Conservation (phyloP, 2,113 vertebrate genomes). For the Orycteropus afer region DNA sequence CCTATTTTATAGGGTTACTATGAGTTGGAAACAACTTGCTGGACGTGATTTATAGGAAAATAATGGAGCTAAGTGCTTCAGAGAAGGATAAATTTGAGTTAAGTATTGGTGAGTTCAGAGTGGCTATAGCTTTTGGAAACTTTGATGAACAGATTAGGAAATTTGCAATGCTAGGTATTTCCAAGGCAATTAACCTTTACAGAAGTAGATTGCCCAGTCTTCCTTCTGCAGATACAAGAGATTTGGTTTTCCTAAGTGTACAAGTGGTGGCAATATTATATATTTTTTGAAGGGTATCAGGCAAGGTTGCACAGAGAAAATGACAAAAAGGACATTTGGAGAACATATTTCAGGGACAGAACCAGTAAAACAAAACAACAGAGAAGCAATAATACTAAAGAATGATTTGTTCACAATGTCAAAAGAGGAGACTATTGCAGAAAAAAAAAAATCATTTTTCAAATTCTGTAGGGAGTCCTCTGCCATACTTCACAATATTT, state of each 20-base stretch:
- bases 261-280: background rate
- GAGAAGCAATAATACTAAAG: background rate
- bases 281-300: background rate
- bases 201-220: no score
- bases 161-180: no score
- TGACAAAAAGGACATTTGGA: background rate
- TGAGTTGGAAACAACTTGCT: no score
- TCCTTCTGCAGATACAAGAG: no score
- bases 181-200: no score
- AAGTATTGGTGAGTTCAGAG: background rate
- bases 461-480: background rate
- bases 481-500: background rate
- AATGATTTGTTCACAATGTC: background rate
- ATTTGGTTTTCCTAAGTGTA: background rate
- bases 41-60: background rate
- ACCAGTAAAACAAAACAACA: background rate
- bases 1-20: no score
- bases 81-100: background rate
- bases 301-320: background rate
- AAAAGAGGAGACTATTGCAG: background rate
- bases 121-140: background rate
- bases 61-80: rapidly evolving
- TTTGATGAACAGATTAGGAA: background rate
- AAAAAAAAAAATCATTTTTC: background rate
- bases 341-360: background rate